Evolutionary conservation across 2,797 vertebrate genomes (phyloP).

Genomic region (Hephaestus fuliginosus): DNA sequence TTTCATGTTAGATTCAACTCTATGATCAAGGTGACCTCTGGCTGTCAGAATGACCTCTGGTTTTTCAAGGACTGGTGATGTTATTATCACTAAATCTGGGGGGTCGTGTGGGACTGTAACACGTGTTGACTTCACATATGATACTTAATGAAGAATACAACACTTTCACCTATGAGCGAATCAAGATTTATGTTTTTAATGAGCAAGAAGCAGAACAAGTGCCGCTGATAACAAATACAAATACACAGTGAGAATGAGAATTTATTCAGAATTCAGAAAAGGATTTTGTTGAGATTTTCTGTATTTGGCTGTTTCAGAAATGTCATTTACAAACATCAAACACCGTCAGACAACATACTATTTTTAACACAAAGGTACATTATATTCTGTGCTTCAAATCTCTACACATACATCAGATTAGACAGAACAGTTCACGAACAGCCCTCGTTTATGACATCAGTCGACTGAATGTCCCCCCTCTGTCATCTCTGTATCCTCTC

Average conservation of each 20-base stretch:
- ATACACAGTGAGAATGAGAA: neutral
- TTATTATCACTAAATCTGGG: conserved; percentile 18
- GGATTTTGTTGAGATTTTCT: neutral
- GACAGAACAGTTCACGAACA: conserved; percentile 3
- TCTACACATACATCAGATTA: conserved; percentile 4
- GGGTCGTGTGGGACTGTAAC: conserved; percentile 27
- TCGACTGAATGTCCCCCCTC: conserved; percentile 15
- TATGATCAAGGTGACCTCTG: conserved; percentile 51
- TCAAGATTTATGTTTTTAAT: conserved; percentile 5
- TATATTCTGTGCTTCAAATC: conserved; percentile 4
- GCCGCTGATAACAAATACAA: neutral
- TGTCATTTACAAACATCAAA: neutral
- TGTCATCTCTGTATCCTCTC: conserved; percentile 45
- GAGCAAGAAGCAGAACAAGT: neutral
- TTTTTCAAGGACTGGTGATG: conserved; percentile 29
- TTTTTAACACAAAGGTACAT: conserved; percentile 7
- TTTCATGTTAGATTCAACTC: too few relatives aligned
- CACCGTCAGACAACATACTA: neutral
- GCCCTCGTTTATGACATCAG: conserved; percentile 39
- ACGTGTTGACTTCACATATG: conserved; percentile 41
- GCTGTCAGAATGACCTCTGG: conserved; percentile 51
- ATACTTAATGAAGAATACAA: neutral
- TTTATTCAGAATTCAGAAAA: neutral
- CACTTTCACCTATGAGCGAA: conserved; percentile 9
- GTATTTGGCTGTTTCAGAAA: neutral